Evolutionary conservation across 2,113 vertebrate genomes (phyloP).

Genomic region (Ciconia maguari): DNA sequence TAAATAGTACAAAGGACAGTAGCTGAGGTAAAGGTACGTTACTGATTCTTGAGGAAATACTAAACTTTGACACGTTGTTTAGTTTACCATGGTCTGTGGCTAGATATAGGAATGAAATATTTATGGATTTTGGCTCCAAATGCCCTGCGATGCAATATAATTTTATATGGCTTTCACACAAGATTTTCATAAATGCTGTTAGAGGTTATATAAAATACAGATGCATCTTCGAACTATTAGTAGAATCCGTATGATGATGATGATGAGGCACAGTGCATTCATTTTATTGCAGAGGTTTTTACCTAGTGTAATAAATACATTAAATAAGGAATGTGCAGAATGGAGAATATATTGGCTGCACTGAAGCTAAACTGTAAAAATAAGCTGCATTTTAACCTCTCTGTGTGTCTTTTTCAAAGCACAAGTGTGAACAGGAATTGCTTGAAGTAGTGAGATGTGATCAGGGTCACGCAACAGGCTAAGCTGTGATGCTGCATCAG

Average conservation of each 20-base stretch:
- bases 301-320: neutral
- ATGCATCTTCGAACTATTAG: neutral
- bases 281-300: neutral
- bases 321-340: neutral
- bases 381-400: neutral
- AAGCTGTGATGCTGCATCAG: neutral
- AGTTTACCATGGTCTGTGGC: neutral
- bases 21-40: neutral
- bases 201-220: neutral
- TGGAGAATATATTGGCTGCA: neutral
- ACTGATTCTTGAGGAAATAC: neutral
- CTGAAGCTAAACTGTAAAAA: neutral
- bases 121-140: neutral
- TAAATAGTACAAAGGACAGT: neutral
- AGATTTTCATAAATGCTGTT: neutral
- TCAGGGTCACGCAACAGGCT: too few relatives aligned
- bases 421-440: neutral
- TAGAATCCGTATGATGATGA: neutral
- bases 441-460: neutral
- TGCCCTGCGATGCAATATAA: neutral
- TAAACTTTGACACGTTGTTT: neutral
- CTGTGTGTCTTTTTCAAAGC: neutral
- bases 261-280: neutral
- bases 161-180: neutral
- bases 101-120: neutral